A percentile compares a stretch with the other conserved stretches of the same genome.
phyloP scores from a whole-genome alignment of 2,797 vertebrate genomes.

The Picus viridis region DNA sequence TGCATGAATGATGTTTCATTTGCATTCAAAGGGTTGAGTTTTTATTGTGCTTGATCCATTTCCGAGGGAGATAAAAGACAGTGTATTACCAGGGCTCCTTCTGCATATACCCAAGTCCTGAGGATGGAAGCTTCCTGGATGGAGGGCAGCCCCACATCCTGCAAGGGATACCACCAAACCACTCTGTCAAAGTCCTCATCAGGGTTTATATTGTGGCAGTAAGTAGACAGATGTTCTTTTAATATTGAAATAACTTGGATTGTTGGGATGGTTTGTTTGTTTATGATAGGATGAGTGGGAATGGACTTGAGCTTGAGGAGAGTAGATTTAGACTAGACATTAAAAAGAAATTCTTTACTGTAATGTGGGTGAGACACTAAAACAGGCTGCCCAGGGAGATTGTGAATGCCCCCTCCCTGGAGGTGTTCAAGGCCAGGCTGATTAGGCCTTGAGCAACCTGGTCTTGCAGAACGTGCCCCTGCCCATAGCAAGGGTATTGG shows the following conservation, averaged over 20 bases:
- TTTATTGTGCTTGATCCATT: background rate
- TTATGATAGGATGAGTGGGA: no score
- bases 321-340: no score
- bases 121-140: conserved; percentile 70
- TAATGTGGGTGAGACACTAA: no score
- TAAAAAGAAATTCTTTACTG: no score
- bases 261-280: background rate
- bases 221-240: conserved; percentile 63
- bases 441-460: no score
- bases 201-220: conserved; percentile 94
- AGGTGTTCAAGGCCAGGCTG: no score
- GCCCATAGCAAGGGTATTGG: no score
- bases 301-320: no score
- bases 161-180: conserved; percentile 90
- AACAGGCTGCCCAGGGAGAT: no score
- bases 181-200: conserved; percentile 85
- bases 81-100: conserved; percentile 87
- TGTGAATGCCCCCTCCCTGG: no score
- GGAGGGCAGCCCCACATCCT: conserved; percentile 71
- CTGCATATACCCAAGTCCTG: conserved; percentile 87
- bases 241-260: background rate
- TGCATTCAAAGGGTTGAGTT: background rate
- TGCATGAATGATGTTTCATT: background rate
- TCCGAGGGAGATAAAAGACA: background rate
- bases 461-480: no score